These are phyloP conservation scores for Bovichtus diacanthus DNA, from an alignment of 2,797 vertebrate species.

Conservation along the genomic window DNA sequence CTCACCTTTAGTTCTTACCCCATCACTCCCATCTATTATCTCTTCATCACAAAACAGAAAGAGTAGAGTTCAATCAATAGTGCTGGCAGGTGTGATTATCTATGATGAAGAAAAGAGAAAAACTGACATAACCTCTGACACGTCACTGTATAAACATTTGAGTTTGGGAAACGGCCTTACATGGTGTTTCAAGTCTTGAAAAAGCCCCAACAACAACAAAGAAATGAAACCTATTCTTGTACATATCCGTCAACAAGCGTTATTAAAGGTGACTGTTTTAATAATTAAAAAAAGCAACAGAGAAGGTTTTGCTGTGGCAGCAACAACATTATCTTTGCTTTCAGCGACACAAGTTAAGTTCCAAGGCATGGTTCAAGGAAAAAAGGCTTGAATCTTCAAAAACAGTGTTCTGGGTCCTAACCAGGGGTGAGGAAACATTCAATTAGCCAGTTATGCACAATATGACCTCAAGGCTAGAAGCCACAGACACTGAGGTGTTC, in stretches of 20 bases:
- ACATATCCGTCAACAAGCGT: neutral
- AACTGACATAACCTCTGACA: slow-evolving; percentile 3
- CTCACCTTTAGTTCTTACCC: neutral
- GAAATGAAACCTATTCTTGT: neutral
- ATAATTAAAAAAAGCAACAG: neutral
- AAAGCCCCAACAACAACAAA: neutral
- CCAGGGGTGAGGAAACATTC: neutral
- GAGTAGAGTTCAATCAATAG: slow-evolving; percentile 10
- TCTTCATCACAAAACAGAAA: slow-evolving; percentile 6
- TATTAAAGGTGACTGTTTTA: neutral
- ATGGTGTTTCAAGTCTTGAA: neutral
- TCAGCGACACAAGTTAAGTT: neutral
- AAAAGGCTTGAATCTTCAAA: neutral
- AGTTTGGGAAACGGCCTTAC: neutral
- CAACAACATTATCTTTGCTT: neutral
- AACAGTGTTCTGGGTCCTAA: neutral
- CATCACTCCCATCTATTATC: slow-evolving; percentile 7
- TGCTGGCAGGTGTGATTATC: slow-evolving; percentile 3
- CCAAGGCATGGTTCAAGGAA: neutral
- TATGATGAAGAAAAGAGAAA: slow-evolving; percentile 10
- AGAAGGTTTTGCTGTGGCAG: neutral
- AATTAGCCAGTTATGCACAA: neutral
- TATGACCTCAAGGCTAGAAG: neutral
- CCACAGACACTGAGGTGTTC: neutral
- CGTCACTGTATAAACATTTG: neutral